A percentile compares a stretch with the other conserved stretches of the same genome.
These are phyloP conservation scores for Dynastes hyllus DNA, from an alignment of 2,888 invertebrate species.

Conservation along the genomic window DNA sequence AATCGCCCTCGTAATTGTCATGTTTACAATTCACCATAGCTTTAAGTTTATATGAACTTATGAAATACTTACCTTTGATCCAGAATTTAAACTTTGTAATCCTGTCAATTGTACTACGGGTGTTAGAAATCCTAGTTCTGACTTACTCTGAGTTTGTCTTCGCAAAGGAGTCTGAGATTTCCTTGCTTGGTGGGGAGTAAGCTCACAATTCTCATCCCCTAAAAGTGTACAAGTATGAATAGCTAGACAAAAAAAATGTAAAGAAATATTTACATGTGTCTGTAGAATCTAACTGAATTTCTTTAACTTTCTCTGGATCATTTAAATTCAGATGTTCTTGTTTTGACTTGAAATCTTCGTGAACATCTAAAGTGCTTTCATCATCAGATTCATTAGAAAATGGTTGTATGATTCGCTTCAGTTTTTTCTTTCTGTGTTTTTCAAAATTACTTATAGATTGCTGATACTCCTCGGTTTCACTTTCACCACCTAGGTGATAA, in stretches of 20 bases:
- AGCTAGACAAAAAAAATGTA: slow-evolving; percentile 1
- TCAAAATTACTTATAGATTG: slow-evolving; percentile 29
- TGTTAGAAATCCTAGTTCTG: slow-evolving; percentile 69
- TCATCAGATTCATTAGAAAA: slow-evolving; percentile 66
- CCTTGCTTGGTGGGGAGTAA: slow-evolving; percentile 64
- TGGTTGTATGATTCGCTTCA: slow-evolving; percentile 65
- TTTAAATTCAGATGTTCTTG: slow-evolving; percentile 29
- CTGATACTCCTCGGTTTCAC: slow-evolving; percentile 3
- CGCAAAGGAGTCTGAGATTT: slow-evolving; percentile 61
- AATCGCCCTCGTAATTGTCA: no score
- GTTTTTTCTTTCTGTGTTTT: slow-evolving; percentile 54
- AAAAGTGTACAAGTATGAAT: slow-evolving; percentile 48
- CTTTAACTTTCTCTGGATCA: slow-evolving; percentile 27
- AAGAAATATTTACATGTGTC: slow-evolving; percentile 53
- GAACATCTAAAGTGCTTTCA: slow-evolving; percentile 49
- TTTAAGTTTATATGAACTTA: slow-evolving; percentile 13
- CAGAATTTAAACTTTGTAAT: slow-evolving; percentile 67
- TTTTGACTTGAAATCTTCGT: background rate
- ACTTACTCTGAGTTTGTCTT: slow-evolving; percentile 58
- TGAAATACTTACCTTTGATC: slow-evolving; percentile 63
- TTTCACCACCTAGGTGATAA: background rate
- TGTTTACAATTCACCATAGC: no score
- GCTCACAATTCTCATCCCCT: slow-evolving; percentile 64
- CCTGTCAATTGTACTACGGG: slow-evolving; percentile 71
- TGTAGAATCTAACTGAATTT: slow-evolving; percentile 52